Base-by-base conservation (phyloP, 1,140 invertebrate species). In the Pseudomyrmex cubaensis region DNA sequence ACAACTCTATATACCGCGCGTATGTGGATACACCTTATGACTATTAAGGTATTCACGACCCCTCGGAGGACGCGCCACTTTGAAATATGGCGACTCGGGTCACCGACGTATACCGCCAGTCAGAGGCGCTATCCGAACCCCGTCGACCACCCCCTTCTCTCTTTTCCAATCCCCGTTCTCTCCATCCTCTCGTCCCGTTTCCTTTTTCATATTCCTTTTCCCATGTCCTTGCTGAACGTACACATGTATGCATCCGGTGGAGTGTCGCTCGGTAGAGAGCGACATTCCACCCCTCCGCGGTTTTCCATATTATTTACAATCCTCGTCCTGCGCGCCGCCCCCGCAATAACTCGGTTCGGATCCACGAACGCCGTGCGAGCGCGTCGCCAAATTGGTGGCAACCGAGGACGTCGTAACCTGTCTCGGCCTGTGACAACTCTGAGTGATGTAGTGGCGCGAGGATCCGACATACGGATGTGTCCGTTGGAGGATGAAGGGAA, bases 41-140 rank as follows among this genome's bases (percentile, higher is more conserved):
- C 92, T 93, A 91, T 93, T 93, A 93, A 92, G 92, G 90, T 92
- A 93, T 93, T 94, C 92, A 93, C 91, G 88, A 87, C 91, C 82
- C 92, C 93, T 90, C 83, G 70, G 92, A 93, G 93, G 92, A 89
- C 86, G 85, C 82, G 85, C 86, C 83, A 74, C 88, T 92, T 93
- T 93, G 92, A 93, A 92, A 93, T 93, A 93, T 92, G 84, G 76
- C 87, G 80, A 70, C 83, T 75, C 80, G 75, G 74, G 73, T 86
- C 83, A 87, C 82, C 87, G 66, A 22, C 59, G 22, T 72, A 85
- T 76, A 64, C 80, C 56, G n/a, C 57, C 56, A 82, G 62, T 57
- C 67, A 57, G 77, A 74, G 52, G 50, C 9, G 15, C 54, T 80
- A 54, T 84, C 56, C 15, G 25, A 69, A 74, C 77, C 62, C 74